phyloP scores from a whole-genome alignment of 2,888 invertebrate genomes.

The Folsomia manolachei region DNA sequence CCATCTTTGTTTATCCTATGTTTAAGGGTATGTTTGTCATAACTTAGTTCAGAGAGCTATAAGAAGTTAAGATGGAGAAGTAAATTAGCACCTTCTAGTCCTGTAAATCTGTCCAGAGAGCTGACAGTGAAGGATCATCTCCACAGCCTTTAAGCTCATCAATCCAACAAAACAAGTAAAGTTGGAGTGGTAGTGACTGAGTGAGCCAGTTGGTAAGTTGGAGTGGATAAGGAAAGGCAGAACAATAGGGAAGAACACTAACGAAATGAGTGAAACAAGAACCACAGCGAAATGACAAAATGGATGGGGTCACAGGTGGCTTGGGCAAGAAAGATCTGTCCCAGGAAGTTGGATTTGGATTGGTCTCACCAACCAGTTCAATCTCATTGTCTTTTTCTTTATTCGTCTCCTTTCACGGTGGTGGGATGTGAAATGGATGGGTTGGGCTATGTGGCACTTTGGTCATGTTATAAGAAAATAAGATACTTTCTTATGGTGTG shows the following conservation, averaged over 20 bases:
- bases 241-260: neutral
- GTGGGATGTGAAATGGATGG: neutral
- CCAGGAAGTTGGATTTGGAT: constrained; percentile 4
- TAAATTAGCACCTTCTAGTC: constrained; percentile 5
- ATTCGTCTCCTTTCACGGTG: neutral
- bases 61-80: neutral
- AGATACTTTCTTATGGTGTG: too few relatives aligned
- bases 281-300: constrained; percentile 5
- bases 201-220: neutral
- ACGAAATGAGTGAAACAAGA: neutral
- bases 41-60: neutral
- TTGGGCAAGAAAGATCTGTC: neutral
- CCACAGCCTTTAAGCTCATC: too few relatives aligned
- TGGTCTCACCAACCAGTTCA: neutral
- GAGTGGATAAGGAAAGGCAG: neutral
- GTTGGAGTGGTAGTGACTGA: too few relatives aligned
- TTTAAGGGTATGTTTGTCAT: neutral
- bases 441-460: neutral
- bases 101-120: neutral
- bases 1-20: too few relatives aligned
- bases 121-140: constrained; percentile 5
- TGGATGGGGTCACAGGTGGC: constrained; percentile 5
- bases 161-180: too few relatives aligned
- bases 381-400: neutral
- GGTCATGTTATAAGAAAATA: too few relatives aligned